Evolutionary conservation across 2,797 vertebrate species (phyloP).

Genomic region (Acipenser transmontanus): DNA sequence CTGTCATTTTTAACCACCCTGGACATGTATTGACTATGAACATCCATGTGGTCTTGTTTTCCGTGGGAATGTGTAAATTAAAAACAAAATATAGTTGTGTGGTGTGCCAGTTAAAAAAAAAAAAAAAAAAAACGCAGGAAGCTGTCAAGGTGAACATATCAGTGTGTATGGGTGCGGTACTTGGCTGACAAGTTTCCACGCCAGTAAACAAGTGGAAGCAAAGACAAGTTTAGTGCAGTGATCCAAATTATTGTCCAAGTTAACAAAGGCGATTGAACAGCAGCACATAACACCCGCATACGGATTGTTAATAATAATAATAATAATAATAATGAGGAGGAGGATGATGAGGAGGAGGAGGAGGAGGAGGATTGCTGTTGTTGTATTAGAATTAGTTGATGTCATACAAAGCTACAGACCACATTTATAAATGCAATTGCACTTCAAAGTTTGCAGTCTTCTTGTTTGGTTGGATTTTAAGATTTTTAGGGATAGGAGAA

Average conservation of each 20-base stretch:
- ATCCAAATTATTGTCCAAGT: conserved; percentile 15
- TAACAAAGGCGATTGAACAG: conserved; percentile 6
- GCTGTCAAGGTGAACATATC: conserved; percentile 68
- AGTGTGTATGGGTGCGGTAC: conserved; percentile 31
- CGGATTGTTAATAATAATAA: not conserved
- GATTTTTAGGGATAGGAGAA: no score
- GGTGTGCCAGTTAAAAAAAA: conserved; percentile 27
- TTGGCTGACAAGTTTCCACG: conserved; percentile 10
- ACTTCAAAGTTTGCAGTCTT: no score
- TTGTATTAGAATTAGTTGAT: no score
- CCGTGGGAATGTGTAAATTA: conserved; percentile 72
- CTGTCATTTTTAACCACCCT: no score
- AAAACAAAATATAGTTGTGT: conserved; percentile 64
- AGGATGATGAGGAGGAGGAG: no score
- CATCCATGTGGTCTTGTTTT: conserved; percentile 57
- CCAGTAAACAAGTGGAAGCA: conserved; percentile 13
- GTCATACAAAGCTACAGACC: no score
- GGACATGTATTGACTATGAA: conserved; percentile 41
- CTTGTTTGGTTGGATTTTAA: no score
- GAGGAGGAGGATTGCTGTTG: no score
- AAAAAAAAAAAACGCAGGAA: conserved; percentile 40
- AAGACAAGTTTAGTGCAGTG: conserved; percentile 13
- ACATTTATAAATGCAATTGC: no score
- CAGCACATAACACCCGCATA: not conserved
- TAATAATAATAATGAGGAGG: no score